Base-by-base conservation (phyloP, 1,140 invertebrate species). In the Eufriesea mexicana region DNA sequence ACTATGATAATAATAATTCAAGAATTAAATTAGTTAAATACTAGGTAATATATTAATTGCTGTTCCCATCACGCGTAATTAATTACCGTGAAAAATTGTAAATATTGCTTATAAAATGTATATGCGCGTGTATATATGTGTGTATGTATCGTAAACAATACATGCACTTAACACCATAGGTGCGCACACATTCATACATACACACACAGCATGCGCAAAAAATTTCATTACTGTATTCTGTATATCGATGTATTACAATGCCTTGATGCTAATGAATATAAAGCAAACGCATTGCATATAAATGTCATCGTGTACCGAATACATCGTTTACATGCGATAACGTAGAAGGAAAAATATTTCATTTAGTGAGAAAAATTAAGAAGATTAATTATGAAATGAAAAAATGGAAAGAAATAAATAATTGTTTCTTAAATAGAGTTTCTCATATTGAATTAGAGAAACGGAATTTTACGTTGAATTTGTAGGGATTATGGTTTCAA, bases 11-110 rank as follows among this genome's bases (percentile, higher is more conserved):
- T 81, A 84, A 86, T 84, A 75, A 79, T 78, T 84, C 83, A 89
- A 85, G 87, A 84, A 91, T 87, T 84, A 78, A 88, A 79, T 74
- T 91, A 91, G 87, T 59, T 89, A 84, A 91, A 89, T 88, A 90
- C 85, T 89, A 90, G 89, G 68, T 91, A 91, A 83, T 79, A 83
- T 90, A 90, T 88, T 91, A 90, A 91, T 89, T 85, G 89, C 86
- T 91, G 89, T 89, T 89, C 83, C 78, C 61, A 62, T 86, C 70
- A 88, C 72, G 84, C 86, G 86, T 83, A 84, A 85, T 91, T 79
- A 67, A 87, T 83, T 83, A 81, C 89, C 86, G 89, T 86, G 79
- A 79, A 78, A 85, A 76, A 72, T 87, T 90, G 90, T 90, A 90
- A 89, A 91, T 91, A 89, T 59, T 79, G 90, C 86, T 89, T 90